phyloP scores from a whole-genome alignment of 2,888 invertebrate species.

The Eilema griseolum region DNA sequence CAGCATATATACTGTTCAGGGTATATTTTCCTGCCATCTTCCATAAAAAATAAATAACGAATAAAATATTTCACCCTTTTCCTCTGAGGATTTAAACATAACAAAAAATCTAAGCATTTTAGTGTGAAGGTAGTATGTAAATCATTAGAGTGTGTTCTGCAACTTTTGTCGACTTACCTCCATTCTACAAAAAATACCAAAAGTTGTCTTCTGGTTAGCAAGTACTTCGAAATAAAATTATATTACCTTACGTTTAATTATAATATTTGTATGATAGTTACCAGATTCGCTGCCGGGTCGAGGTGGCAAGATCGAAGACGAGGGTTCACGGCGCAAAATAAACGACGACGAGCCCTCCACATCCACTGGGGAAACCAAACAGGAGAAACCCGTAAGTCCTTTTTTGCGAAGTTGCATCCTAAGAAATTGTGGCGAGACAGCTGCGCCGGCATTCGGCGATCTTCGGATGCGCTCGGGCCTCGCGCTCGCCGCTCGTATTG shows the following conservation, averaged over 20 bases:
- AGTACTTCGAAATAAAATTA: not conserved
- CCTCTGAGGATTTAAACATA: too few species aligned
- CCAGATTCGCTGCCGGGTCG: slow-evolving; percentile 78
- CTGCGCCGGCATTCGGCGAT: too few species aligned
- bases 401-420: not conserved
- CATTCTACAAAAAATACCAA: not conserved
- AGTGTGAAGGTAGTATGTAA: not conserved
- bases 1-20: too few species aligned
- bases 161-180: not conserved
- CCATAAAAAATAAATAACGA: too few species aligned
- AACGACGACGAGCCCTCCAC: slow-evolving; percentile 55
- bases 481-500: too few species aligned
- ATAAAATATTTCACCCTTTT: too few species aligned
- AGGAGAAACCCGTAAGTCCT: slow-evolving; percentile 59
- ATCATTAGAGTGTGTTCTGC: not conserved
- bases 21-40: too few species aligned
- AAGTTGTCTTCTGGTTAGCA: not conserved
- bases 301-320: slow-evolving; percentile 68
- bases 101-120: too few species aligned
- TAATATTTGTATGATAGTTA: slow-evolving; percentile 54
- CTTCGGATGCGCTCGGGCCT: too few species aligned
- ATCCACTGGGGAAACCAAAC: slow-evolving; percentile 42
- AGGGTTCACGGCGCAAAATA: slow-evolving; percentile 51
- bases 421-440: too few species aligned
- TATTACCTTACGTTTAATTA: not conserved